Evolutionary conservation across 2,797 vertebrate genomes (phyloP).

Genomic region (Sparus aurata): DNA sequence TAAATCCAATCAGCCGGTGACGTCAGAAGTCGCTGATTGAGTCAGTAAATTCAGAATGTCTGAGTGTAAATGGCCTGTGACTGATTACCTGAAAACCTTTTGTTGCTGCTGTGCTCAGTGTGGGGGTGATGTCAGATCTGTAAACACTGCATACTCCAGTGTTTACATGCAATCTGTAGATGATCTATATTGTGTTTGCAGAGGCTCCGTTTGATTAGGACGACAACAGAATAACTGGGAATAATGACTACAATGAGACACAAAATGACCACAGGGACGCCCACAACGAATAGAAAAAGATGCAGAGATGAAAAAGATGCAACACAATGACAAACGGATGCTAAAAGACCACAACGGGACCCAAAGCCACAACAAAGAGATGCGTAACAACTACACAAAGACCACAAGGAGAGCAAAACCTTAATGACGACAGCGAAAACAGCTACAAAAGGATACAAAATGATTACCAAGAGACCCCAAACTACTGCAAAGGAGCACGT

Average conservation of each 20-base stretch:
- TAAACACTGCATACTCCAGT: neutral
- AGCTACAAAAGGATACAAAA: too few species aligned
- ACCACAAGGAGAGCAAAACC: too few species aligned
- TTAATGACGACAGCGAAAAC: too few species aligned
- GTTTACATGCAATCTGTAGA: neutral
- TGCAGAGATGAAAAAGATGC: too few species aligned
- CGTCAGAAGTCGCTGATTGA: conserved; percentile 2
- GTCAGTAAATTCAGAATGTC: neutral
- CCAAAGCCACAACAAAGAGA: neutral
- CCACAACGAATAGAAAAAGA: too few species aligned
- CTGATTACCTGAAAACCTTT: neutral
- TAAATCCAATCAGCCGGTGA: neutral
- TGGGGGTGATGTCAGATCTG: neutral
- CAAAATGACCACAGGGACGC: too few species aligned
- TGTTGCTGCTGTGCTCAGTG: neutral
- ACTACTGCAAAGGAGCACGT: neutral
- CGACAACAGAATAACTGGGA: neutral
- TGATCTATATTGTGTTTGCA: neutral
- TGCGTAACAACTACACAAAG: too few species aligned
- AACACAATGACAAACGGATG: too few species aligned
- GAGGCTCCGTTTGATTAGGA: neutral
- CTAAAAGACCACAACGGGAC: too few species aligned
- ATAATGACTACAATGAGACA: too few species aligned
- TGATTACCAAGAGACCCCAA: too few species aligned
- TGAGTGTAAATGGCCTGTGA: neutral